Evolutionary conservation across 2,797 vertebrate species (phyloP).

Genomic region (Ceryle rudis): DNA sequence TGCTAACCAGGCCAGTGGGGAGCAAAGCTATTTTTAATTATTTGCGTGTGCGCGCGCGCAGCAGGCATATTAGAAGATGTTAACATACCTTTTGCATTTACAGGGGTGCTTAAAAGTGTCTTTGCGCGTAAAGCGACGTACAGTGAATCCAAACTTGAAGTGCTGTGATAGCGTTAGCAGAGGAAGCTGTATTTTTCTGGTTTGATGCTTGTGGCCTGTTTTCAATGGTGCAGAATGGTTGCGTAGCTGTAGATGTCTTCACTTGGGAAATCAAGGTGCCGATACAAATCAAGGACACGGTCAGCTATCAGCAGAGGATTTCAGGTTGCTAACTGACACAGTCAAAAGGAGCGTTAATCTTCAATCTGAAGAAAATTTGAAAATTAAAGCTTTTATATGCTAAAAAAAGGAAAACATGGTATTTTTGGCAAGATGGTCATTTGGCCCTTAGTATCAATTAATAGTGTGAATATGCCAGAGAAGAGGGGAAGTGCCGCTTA

Average conservation of each 20-base stretch:
- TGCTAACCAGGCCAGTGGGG: conserved; percentile 7
- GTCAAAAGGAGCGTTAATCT: not conserved
- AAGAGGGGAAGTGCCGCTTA: not conserved
- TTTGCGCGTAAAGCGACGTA: conserved; percentile 1
- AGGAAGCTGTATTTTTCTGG: not conserved
- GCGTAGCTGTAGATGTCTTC: not conserved
- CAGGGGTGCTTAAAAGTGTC: conserved; percentile 28
- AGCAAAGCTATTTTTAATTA: conserved; percentile 34
- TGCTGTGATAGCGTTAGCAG: not conserved
- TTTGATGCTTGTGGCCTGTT: not conserved
- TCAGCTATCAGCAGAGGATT: not conserved
- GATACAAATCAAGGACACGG: not conserved
- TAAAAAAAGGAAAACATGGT: not conserved
- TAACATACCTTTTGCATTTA: conserved; percentile 53
- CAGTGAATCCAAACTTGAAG: not conserved
- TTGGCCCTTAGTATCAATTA: not conserved
- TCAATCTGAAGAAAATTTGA: not conserved
- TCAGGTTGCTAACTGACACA: not conserved
- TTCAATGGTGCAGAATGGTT: not conserved
- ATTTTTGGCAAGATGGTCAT: not conserved
- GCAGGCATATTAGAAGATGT: not conserved
- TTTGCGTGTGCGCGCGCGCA: not conserved
- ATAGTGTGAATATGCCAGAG: not conserved
- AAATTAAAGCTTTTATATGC: not conserved
- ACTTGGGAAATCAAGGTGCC: not conserved